Evolutionary conservation across 2,113 vertebrate species (phyloP), one percentile per base, ranked within the genome.

Genomic region (Osmerus eperlanus): DNA sequence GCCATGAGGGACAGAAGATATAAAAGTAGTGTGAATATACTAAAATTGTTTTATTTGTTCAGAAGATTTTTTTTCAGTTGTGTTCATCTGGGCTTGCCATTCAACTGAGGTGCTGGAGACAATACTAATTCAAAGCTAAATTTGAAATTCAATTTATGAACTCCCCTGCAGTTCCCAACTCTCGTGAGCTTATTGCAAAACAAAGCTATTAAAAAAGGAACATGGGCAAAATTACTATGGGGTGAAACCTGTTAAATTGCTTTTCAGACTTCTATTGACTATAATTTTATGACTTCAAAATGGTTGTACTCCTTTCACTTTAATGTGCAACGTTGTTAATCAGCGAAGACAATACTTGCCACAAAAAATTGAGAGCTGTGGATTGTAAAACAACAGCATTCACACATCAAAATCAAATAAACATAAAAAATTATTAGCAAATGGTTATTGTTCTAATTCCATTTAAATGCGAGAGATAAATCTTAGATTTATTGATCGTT

Each of bases 141-240:
- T 86, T 88, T 92, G 87, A 91, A 92, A 90, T 90, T 90, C 84
- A 90, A 92, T 91, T 91, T 89, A 90, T 89, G 84, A 90, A 90
- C 89, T 86, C 84, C 76, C 82, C 81, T 86, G 72, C 82, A 78
- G 70, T 70, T 81, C 71, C 65, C 67, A 75, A 88, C 75, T 85
- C 82, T 85, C 58, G 77, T 78, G 81, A 88, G 85, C 76, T 69
- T 71, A 66, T 75, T 75, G 70, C 81, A 88, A 90, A 90, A 92
- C 87, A 91, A 90, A 90, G 84, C 88, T 86, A 91, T 91, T 92
- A 91, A 86, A 85, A 85, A 70, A 68, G 79, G 88, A 92, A 89
- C 87, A 90, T 83, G 83, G 83, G 83, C 88, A 85, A 90, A 90
- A 91, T 91, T 88, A 92, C 87, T 83, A 80, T 85, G 83, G 85